phyloP scores from a whole-genome alignment of 37 sponge, comb jelly and placozoan genomes.

The Chondrilla cf. caribensis region DNA sequence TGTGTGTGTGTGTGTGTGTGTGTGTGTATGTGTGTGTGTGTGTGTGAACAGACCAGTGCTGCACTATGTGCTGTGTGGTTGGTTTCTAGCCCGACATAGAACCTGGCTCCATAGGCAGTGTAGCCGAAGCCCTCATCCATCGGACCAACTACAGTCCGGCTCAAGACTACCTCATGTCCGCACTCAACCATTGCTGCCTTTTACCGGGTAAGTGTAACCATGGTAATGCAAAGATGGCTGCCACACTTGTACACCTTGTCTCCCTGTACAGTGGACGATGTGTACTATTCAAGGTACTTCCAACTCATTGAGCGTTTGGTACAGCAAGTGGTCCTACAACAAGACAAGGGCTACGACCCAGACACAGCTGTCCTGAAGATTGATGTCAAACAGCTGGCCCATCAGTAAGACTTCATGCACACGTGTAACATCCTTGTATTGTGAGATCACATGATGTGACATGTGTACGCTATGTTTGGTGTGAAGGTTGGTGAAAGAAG shows the following conservation, averaged over 20 bases:
- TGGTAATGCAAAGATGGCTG: no score
- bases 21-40: no score
- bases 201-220: background rate
- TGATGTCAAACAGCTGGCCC: constrained; percentile 58
- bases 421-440: background rate
- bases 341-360: constrained; percentile 68
- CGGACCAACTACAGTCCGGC: constrained; percentile 12
- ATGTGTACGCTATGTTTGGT: background rate
- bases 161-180: constrained; percentile 13
- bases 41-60: no score
- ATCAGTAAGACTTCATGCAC: constrained; percentile 67
- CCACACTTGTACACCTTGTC: no score
- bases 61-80: no score
- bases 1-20: no score
- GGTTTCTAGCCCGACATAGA: constrained; percentile 17
- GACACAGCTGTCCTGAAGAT: constrained; percentile 48
- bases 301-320: constrained; percentile 68
- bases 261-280: constrained; percentile 54
- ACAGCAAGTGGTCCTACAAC: constrained; percentile 79
- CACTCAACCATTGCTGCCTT: background rate
- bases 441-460: background rate
- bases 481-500: constrained; percentile 56
- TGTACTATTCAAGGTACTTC: constrained; percentile 61
- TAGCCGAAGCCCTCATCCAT: background rate
- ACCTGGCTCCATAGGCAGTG: background rate